Evolutionary conservation across 2,113 vertebrate species (phyloP).

Genomic region (Corythoichthys intestinalis): DNA sequence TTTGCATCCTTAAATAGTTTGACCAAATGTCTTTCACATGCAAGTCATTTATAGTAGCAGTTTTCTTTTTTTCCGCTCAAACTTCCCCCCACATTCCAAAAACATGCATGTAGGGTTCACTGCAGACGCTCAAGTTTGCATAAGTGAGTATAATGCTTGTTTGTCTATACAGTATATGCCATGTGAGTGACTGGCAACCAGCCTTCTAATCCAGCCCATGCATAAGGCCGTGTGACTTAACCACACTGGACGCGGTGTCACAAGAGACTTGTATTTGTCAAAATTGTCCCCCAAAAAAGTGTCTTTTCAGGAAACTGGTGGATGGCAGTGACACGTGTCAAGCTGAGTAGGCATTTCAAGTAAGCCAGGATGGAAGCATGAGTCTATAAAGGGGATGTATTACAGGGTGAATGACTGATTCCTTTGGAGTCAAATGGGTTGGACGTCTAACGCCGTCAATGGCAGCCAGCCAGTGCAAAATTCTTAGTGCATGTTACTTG

Average conservation of each 20-base stretch:
- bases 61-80: not conserved
- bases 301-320: not conserved
- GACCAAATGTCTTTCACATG: too few relatives aligned
- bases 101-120: not conserved
- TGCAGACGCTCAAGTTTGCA: not conserved
- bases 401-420: too few relatives aligned
- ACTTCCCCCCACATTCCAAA: not conserved
- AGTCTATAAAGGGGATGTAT: too few relatives aligned
- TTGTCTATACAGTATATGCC: not conserved
- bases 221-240: not conserved
- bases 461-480: too few relatives aligned
- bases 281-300: not conserved
- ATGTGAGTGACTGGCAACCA: not conserved
- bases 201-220: not conserved
- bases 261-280: slow-evolving; percentile 2
- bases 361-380: not conserved
- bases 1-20: too few relatives aligned
- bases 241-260: not conserved
- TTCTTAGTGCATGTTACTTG: too few relatives aligned
- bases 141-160: not conserved
- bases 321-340: not conserved
- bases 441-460: too few relatives aligned
- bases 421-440: too few relatives aligned
- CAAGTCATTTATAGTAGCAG: too few relatives aligned
- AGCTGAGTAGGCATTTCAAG: not conserved